Conservation (phyloP, 2,113 vertebrate genomes). For the Carassius carassius region DNA sequence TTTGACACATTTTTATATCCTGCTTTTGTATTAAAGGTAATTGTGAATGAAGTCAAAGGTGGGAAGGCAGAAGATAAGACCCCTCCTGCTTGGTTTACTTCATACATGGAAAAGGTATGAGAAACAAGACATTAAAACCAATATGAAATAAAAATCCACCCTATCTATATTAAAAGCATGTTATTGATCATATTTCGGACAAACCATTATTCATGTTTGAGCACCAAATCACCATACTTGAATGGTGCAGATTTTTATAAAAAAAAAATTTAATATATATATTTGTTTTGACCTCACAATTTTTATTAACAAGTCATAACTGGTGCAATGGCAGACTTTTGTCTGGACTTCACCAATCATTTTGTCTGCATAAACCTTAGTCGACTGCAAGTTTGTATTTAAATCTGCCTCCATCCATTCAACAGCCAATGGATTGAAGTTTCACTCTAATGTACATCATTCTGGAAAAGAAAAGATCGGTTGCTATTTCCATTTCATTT, state of each 20-base stretch:
- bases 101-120: constrained; percentile 88
- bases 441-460: neutral
- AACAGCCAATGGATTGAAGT: neutral
- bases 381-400: neutral
- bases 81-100: constrained; percentile 95
- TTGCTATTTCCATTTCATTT: neutral
- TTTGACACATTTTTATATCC: neutral
- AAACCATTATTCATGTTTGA: neutral
- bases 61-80: constrained; percentile 78
- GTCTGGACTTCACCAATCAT: neutral
- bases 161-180: neutral
- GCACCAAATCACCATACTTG: too few relatives aligned
- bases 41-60: constrained; percentile 74
- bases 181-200: neutral
- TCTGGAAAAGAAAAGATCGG: neutral
- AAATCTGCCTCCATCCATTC: neutral
- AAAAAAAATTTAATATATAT: too few relatives aligned
- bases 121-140: neutral
- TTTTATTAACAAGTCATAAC: neutral
- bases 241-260: too few relatives aligned
- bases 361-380: neutral
- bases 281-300: too few relatives aligned
- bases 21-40: constrained; percentile 61
- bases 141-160: neutral
- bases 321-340: neutral